These are phyloP conservation scores for Nomia melanderi DNA, from an alignment of 1,140 invertebrate genomes.

Conservation along the genomic window DNA sequence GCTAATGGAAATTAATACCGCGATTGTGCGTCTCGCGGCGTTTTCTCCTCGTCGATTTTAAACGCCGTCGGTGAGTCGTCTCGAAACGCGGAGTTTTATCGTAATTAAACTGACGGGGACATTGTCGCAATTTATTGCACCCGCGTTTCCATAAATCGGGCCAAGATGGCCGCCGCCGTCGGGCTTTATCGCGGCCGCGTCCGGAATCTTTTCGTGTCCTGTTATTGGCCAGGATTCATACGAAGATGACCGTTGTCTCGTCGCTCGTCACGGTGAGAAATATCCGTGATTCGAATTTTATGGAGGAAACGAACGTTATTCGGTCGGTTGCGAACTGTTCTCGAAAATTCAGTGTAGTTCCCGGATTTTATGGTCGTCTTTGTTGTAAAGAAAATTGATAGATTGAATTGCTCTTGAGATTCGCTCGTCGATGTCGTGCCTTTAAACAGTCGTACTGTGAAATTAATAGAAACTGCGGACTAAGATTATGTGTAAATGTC, in stretches of 20 bases:
- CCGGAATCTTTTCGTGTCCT: background rate
- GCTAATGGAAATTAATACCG: slow-evolving; percentile 72
- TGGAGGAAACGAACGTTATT: background rate
- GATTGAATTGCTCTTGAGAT: no score
- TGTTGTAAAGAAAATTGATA: no score
- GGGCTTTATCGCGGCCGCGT: slow-evolving; percentile 63
- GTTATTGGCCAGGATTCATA: background rate
- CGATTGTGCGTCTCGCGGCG: background rate
- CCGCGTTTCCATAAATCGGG: background rate
- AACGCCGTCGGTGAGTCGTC: background rate
- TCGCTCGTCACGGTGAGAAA: background rate
- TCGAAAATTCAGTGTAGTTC: no score
- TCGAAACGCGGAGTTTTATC: background rate
- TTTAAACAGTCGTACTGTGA: no score
- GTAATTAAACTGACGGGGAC: background rate
- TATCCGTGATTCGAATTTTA: background rate
- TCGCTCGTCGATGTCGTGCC: no score
- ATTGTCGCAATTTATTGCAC: slow-evolving; percentile 5
- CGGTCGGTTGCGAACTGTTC: no score
- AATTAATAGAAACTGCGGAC: no score
- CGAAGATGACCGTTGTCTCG: background rate
- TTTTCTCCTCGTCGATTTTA: slow-evolving; percentile 9
- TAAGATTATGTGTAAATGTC: no score
- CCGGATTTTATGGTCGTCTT: no score
- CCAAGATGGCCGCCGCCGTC: slow-evolving; percentile 54